phyloP scores from a whole-genome alignment of 2,113 vertebrate species.

The Brachirus orientalis region DNA sequence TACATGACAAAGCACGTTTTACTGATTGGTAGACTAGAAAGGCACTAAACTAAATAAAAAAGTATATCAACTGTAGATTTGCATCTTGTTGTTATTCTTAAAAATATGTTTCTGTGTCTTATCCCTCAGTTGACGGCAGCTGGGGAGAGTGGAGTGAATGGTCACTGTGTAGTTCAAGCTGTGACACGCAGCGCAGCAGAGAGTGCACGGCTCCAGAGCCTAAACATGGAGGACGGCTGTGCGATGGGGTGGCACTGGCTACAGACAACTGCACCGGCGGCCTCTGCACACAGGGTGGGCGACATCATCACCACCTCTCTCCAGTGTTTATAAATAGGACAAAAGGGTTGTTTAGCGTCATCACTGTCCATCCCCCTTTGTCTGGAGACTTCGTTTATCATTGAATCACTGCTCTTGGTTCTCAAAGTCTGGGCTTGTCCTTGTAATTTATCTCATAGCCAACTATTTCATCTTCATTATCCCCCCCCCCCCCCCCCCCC shows the following conservation, averaged over 20 bases:
- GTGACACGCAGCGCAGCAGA: conserved; percentile 86
- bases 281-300: conserved; percentile 93
- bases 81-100: background rate
- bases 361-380: conserved; percentile 28
- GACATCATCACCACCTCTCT: background rate
- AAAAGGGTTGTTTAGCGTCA: conserved; percentile 14
- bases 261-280: conserved; percentile 95
- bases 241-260: conserved; percentile 88
- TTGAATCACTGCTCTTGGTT: conserved; percentile 46
- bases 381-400: conserved; percentile 40
- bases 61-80: too few relatives aligned
- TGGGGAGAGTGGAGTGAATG: conserved; percentile 93
- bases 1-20: too few relatives aligned
- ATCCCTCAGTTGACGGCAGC: conserved; percentile 83
- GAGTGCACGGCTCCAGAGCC: conserved; percentile 88
- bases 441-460: conserved; percentile 56
- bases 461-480: conserved; percentile 51
- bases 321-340: background rate
- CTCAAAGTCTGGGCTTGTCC: conserved; percentile 38
- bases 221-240: conserved; percentile 87
- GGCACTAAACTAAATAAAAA: too few relatives aligned
- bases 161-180: conserved; percentile 87
- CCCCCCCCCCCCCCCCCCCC: background rate
- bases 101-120: conserved; percentile 16
- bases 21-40: too few relatives aligned